Conservation (phyloP, 2,888 invertebrate genomes). For the Agrotis puta region DNA sequence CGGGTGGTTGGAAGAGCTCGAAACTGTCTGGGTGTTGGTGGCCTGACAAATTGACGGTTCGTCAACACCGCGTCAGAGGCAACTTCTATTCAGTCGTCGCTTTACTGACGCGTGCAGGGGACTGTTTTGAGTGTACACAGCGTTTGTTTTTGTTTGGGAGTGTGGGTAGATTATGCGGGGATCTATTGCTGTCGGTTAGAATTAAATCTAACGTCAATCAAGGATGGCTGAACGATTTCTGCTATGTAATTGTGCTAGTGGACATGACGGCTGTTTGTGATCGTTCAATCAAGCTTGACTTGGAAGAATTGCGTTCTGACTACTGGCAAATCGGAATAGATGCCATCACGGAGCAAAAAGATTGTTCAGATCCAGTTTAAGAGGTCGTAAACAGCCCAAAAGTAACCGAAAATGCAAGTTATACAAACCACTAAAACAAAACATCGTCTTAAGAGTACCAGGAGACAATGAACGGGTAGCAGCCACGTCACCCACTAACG, state of each 20-base stretch:
- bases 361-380: background rate
- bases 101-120: slow-evolving; percentile 65
- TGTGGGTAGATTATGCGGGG: slow-evolving; percentile 66
- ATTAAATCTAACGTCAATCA: slow-evolving; percentile 65
- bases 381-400: background rate
- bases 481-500: slow-evolving; percentile 79
- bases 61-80: slow-evolving; percentile 73
- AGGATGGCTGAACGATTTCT: slow-evolving; percentile 59
- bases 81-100: slow-evolving; percentile 72
- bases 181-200: slow-evolving; percentile 62
- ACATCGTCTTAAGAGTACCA: slow-evolving; percentile 66
- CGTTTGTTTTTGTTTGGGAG: slow-evolving; percentile 67
- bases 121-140: slow-evolving; percentile 61
- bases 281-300: slow-evolving; percentile 37
- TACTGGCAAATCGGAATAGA: slow-evolving; percentile 1
- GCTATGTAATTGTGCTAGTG: slow-evolving; percentile 52
- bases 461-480: slow-evolving; percentile 79
- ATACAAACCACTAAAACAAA: slow-evolving; percentile 52
- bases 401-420: slow-evolving; percentile 25
- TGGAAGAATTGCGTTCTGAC: slow-evolving; percentile 24
- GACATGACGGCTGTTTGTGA: slow-evolving; percentile 52
- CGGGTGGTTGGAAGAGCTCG: slow-evolving; percentile 83
- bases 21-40: slow-evolving; percentile 87
- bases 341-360: background rate
- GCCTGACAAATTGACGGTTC: slow-evolving; percentile 88